These are phyloP conservation scores for Phalacrocorax aristotelis DNA, from an alignment of 2,113 vertebrate species.

Conservation along the genomic window DNA sequence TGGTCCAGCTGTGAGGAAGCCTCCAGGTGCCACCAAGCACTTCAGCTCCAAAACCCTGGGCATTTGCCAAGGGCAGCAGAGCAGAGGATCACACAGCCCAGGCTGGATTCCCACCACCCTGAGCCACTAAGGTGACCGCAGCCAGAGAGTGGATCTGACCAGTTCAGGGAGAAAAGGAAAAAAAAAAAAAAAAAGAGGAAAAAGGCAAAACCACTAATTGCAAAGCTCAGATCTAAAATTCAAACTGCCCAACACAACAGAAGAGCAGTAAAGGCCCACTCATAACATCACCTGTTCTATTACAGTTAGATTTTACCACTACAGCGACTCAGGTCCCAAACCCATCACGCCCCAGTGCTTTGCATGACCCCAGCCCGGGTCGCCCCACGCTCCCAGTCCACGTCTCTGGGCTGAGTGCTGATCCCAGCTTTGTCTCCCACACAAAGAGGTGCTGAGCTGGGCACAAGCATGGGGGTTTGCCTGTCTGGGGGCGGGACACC, in stretches of 20 bases:
- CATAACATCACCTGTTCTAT: not conserved
- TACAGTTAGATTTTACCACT: not conserved
- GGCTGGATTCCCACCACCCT: not conserved
- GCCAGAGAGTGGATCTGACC: not conserved
- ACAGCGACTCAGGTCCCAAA: not conserved
- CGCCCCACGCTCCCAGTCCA: not conserved
- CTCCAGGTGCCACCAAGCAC: not conserved
- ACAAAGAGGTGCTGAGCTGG: not conserved
- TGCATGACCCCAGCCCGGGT: fast-evolving
- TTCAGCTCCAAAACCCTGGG: not conserved
- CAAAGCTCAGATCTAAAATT: not conserved
- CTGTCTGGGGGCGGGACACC: not conserved
- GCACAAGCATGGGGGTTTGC: not conserved
- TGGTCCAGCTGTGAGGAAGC: fast-evolving
- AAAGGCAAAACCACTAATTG: not conserved
- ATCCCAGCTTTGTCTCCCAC: not conserved
- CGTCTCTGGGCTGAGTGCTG: fast-evolving
- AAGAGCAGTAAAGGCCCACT: not conserved
- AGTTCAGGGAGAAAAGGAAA: too few species aligned
- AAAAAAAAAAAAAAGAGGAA: too few species aligned
- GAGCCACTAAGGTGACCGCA: not conserved
- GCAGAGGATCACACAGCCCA: not conserved
- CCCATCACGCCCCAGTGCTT: not conserved
- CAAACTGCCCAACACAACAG: not conserved
- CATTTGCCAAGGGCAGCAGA: not conserved